A percentile compares a stretch with the other conserved stretches of the same genome.
phyloP scores from a whole-genome alignment of 2,797 vertebrate species.

The Tokudaia tokunoshimensis region DNA sequence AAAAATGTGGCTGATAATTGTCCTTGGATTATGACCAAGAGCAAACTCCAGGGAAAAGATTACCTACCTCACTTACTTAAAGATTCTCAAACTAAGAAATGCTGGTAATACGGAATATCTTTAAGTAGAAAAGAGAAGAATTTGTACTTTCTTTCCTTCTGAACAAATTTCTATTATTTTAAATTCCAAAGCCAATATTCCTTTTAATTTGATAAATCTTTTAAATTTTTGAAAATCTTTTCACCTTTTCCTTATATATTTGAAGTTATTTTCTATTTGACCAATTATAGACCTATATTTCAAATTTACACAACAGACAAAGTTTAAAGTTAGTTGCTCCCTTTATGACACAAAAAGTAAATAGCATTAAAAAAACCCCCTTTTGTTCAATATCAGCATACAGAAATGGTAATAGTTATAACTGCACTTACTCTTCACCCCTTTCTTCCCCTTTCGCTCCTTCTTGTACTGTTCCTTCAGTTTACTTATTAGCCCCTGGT shows the following conservation, averaged over 20 bases:
- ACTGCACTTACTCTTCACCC: constrained; percentile 93
- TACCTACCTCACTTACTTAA: constrained; percentile 35
- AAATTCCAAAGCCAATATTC: constrained; percentile 44
- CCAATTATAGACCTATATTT: constrained; percentile 58
- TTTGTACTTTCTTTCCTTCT: constrained; percentile 43
- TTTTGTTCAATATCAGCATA: constrained; percentile 81
- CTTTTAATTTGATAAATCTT: constrained; percentile 45
- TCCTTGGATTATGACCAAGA: constrained; percentile 41
- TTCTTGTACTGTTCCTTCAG: constrained; percentile 94
- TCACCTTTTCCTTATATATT: constrained; percentile 53
- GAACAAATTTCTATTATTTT: constrained; percentile 55
- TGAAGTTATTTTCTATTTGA: constrained; percentile 52
- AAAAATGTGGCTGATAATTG: background rate
- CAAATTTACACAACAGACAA: constrained; percentile 82
- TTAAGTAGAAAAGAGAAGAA: constrained; percentile 18
- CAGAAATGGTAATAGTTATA: constrained; percentile 87
- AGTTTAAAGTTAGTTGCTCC: constrained; percentile 90
- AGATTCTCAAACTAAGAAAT: constrained; percentile 63
- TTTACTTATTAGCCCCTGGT: constrained; percentile 93
- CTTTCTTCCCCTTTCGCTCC: constrained; percentile 93
- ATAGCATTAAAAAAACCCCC: constrained; percentile 72
- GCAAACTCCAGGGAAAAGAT: background rate
- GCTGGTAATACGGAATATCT: background rate
- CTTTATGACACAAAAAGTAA: constrained; percentile 80
- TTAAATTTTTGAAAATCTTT: constrained; percentile 61